Evolutionary conservation across 2,888 invertebrate species (phyloP), one percentile per base, ranked within the genome.

Genomic region (Acrobasis suavella): DNA sequence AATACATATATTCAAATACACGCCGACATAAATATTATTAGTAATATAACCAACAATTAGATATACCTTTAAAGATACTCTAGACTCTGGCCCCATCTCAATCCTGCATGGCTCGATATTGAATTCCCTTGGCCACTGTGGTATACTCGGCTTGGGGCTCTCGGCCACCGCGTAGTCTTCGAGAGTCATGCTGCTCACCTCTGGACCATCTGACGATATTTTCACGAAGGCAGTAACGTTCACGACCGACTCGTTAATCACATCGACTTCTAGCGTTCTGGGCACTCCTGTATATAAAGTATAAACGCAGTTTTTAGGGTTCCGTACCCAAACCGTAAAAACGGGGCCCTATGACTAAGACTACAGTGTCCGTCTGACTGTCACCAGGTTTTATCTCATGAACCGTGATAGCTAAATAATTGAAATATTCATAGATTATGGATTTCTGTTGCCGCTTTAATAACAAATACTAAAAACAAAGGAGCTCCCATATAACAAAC

Each of bases 211-310:
- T 1, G 90, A 87, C 0, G 87, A 81, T 67, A 94, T 87, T 62
- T 80, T 87, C 14, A 94, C 73, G 32, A 80, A 82, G 60, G 88
- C 95, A 60, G 85, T 84, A 0, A 95, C 93, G 0, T 93, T 82
- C 5, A 94, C 93, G 56, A 89, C 79, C 0, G 94, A 94, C 62
- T 92, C 88, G 71, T 95, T 95, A 22, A 88, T 86, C 16, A 95
- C 86, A 0, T 82, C 80, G 15, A 94, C 73, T 60, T 89, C 80
- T 69, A 91, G 80, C 12, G 82, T 86, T 69, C 84, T 85, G 2
- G 91, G 87, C 16, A 93, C 91, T 17, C 94, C 94, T 94, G 67
- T 54, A 38, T 49, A 49, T 9, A 39, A 39, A 22, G 17, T 49
- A 49, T 9, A 39, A 39, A 22, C 2, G 32, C 6, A 38, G 15